phyloP scores from a whole-genome alignment of 2,113 vertebrate species.

The Synodontis membranacea region DNA sequence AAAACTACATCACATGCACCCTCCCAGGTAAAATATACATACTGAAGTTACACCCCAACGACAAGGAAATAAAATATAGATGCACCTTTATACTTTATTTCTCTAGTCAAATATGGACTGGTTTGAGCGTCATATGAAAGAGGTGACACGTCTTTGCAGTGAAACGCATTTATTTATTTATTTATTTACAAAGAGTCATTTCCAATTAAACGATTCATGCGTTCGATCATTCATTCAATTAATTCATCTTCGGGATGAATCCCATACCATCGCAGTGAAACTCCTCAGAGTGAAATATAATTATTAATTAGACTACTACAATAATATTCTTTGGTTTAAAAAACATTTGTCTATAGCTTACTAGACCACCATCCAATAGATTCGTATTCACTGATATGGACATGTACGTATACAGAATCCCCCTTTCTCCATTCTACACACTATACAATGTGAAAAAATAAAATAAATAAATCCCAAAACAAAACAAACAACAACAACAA shows the following conservation, averaged over 20 bases:
- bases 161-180: background rate
- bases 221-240: background rate
- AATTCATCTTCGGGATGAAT: background rate
- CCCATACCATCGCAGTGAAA: background rate
- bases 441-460: background rate
- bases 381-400: background rate
- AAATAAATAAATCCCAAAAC: background rate
- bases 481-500: background rate
- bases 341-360: background rate
- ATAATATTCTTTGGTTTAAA: background rate
- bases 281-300: background rate
- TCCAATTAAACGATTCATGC: background rate
- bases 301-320: background rate
- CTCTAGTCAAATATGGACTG: background rate
- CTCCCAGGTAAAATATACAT: background rate
- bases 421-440: background rate
- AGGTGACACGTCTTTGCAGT: background rate
- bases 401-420: too few relatives aligned
- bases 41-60: background rate
- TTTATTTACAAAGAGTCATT: background rate
- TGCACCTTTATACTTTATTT: background rate
- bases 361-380: background rate
- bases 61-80: background rate
- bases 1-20: background rate
- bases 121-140: background rate